Base-by-base conservation (phyloP, 2,797 vertebrate species). In the Hippoglossus hippoglossus region DNA sequence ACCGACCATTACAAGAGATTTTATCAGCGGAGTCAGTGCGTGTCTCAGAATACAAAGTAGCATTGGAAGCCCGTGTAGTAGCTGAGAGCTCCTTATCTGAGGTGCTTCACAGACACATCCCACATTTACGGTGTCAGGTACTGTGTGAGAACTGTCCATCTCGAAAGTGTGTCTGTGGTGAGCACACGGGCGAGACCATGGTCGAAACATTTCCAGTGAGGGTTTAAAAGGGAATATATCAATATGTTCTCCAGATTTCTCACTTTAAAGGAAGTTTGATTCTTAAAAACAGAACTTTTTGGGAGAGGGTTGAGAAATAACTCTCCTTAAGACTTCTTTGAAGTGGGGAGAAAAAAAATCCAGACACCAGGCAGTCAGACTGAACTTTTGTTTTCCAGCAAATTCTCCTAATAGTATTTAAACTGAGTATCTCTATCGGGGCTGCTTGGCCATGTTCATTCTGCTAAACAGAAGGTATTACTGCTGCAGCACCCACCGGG, bases 1-100 rank as follows among this genome's bases (percentile, higher is more conserved):
- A 62, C 62, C 41, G 24, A 59, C 41, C 63, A 15, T 76, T 63
- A 68, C 49, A 63, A 18, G 16, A 64, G 7, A 60, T 60, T 77
- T 55, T 41, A 47, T 19, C 28, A 62, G 9, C 51, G 12, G 7
- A 61, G 63, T 36, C 13, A 9, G 15, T 25, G 13, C 21, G n/a
- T 22, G 49, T 22, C 49, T 22, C 19, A 49, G 21, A 10, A 22
- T 51, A 21, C 49, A 10, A 21, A 51, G 5, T 22, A 22, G 8
- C 18, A 18, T 18, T 18, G 44, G 16, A 46, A 51, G 21, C 49
- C 6, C 1, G 19, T n/a, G 15, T 50, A 16, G 49, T 44, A 13
- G 16, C 25, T 26, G 6, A 53, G 12, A 10, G 19, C 8, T 28
- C 13, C 41, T 18, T 50, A 25, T 56, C 46, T 46, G 44, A 19